Evolutionary conservation across 2,888 invertebrate species (phyloP).

Genomic region (Rhagonycha lutea): DNA sequence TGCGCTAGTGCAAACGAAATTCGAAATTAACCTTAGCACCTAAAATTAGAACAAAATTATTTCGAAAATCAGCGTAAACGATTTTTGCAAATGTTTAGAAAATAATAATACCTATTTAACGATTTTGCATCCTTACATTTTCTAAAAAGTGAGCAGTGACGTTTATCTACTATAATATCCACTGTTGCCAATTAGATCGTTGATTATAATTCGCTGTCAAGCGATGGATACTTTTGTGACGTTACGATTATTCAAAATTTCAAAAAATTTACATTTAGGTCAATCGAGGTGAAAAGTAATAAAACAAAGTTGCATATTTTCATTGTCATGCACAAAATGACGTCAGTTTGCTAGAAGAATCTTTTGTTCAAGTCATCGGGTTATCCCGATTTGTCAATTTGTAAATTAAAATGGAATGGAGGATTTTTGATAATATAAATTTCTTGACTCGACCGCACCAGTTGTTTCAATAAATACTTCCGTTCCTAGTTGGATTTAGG

Average conservation of each 20-base stretch:
- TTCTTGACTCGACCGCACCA: background rate
- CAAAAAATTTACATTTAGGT: background rate
- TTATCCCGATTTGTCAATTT: background rate
- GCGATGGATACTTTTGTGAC: conserved; percentile 7
- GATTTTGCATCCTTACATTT: conserved; percentile 10
- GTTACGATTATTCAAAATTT: background rate
- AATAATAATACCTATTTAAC: background rate
- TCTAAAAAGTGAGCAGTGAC: conserved; percentile 35
- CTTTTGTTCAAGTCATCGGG: background rate
- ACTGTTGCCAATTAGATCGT: conserved; percentile 34
- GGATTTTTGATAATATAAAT: background rate
- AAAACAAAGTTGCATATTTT: background rate
- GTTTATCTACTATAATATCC: conserved; percentile 34
- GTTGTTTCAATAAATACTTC: conserved; percentile 27
- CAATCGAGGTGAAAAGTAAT: background rate
- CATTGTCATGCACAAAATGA: background rate
- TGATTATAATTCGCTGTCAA: conserved; percentile 21
- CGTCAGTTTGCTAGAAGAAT: background rate
- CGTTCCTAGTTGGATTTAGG: conserved; percentile 12
- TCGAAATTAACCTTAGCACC: background rate
- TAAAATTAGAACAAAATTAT: background rate
- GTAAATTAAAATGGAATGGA: background rate
- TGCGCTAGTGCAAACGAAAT: background rate
- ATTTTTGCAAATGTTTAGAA: background rate
- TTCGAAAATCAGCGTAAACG: background rate